phyloP scores from a whole-genome alignment of 1,140 invertebrate species.

The Bombus affinis region DNA sequence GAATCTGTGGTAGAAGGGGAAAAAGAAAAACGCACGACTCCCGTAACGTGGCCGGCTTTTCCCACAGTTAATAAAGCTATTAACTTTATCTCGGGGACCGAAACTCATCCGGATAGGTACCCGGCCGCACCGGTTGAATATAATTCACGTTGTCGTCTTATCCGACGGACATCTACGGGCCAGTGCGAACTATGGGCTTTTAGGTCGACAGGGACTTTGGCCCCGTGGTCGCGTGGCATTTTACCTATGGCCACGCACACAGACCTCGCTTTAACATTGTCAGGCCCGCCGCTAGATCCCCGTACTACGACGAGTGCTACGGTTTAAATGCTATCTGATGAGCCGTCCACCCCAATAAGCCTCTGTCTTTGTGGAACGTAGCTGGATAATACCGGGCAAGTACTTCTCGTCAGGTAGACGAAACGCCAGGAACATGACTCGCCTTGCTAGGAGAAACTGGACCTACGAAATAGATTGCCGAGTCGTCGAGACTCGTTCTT shows the following conservation, averaged over 20 bases:
- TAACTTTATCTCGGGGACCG: constrained; percentile 77
- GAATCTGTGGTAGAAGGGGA: neutral
- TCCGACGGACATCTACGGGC: constrained; percentile 75
- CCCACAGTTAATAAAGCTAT: constrained; percentile 82
- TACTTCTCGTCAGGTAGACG: constrained; percentile 28
- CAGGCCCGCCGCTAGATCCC: constrained; percentile 8
- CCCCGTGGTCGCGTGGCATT: constrained; percentile 79
- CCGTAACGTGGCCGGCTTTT: constrained; percentile 63
- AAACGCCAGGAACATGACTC: too few relatives aligned
- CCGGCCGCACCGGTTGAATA: constrained; percentile 71
- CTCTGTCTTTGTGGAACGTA: constrained; percentile 18
- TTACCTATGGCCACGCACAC: constrained; percentile 66
- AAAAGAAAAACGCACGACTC: constrained; percentile 3
- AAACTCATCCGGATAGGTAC: constrained; percentile 74
- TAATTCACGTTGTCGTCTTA: constrained; percentile 77
- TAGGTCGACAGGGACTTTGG: constrained; percentile 74
- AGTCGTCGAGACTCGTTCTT: neutral
- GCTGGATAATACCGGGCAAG: neutral
- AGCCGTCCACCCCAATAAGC: constrained; percentile 69
- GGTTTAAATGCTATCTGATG: constrained; percentile 79
- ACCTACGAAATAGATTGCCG: constrained; percentile 11
- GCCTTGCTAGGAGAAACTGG: constrained; percentile 27
- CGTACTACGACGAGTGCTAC: constrained; percentile 50
- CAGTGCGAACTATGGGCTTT: constrained; percentile 78
- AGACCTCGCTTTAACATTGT: neutral